These are phyloP conservation scores for Rhinopomastus cyanomelas DNA, from an alignment of 2,113 vertebrate species.

Conservation along the genomic window DNA sequence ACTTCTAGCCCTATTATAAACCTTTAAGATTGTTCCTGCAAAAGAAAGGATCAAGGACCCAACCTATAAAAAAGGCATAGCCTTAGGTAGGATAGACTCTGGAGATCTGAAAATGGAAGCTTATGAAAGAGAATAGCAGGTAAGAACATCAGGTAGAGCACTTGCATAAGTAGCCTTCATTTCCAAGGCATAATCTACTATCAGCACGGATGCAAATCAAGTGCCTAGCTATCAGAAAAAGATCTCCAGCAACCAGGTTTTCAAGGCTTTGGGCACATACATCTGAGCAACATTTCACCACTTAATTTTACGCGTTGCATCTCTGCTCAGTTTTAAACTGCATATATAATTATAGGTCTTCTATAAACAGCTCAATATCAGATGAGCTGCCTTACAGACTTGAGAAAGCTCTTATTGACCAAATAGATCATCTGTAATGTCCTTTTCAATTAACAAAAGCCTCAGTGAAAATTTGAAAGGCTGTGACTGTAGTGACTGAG, in stretches of 20 bases:
- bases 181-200: neutral
- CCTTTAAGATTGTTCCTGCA: neutral
- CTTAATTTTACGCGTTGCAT: neutral
- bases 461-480: slow-evolving; percentile 8
- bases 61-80: neutral
- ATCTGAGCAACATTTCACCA: neutral
- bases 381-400: neutral
- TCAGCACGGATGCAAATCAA: neutral
- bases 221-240: neutral
- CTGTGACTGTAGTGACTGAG: neutral
- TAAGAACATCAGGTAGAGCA: neutral
- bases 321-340: neutral
- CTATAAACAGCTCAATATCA: slow-evolving; percentile 6
- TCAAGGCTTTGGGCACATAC: neutral
- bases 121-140: neutral
- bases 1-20: neutral
- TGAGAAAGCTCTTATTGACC: slow-evolving; percentile 13
- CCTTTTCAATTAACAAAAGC: slow-evolving; percentile 29
- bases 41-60: neutral
- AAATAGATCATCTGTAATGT: slow-evolving; percentile 23
- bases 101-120: neutral
- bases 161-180: neutral
- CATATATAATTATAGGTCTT: neutral
- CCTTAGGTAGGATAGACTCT: neutral
- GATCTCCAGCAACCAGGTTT: neutral